A percentile compares a stretch with the other conserved stretches of the same genome.
These are phyloP conservation scores for Ranitomeya imitator DNA, from an alignment of 2,113 vertebrate genomes.

Conservation along the genomic window DNA sequence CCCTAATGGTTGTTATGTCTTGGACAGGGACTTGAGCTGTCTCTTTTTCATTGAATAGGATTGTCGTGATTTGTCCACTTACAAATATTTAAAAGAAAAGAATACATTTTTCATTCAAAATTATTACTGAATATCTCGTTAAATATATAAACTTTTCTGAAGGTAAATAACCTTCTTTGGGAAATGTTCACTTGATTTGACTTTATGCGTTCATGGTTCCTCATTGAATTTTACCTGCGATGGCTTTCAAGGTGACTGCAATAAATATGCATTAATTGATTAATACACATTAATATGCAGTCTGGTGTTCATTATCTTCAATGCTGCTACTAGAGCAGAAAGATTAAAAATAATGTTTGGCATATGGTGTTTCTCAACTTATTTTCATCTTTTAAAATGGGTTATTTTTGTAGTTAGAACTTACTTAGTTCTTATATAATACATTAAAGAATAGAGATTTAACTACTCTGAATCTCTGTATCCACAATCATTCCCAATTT, in stretches of 20 bases:
- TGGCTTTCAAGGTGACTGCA: conserved; percentile 61
- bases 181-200: conserved; percentile 20
- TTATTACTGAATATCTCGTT: no score
- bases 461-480: not conserved
- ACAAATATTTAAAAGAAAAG: no score
- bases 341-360: conserved; percentile 40
- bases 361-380: conserved; percentile 52
- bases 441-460: not conserved
- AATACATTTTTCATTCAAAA: no score
- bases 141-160: not conserved
- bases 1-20: no score
- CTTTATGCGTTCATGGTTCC: conserved; percentile 54
- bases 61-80: no score
- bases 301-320: conserved; percentile 40
- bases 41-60: no score
- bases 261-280: conserved; percentile 60
- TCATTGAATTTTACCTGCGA: conserved; percentile 58
- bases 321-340: conserved; percentile 16
- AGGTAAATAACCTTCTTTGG: conserved; percentile 6
- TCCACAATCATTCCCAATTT: not conserved
- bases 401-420: not conserved
- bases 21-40: no score
- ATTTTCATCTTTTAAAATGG: conserved; percentile 46
- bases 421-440: not conserved
- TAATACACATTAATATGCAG: conserved; percentile 55